Percentiles rank a stretch among this genome's conserved stretches.
phyloP scores from a whole-genome alignment of 2,888 invertebrate genomes.

The Tetragonisca angustula region DNA sequence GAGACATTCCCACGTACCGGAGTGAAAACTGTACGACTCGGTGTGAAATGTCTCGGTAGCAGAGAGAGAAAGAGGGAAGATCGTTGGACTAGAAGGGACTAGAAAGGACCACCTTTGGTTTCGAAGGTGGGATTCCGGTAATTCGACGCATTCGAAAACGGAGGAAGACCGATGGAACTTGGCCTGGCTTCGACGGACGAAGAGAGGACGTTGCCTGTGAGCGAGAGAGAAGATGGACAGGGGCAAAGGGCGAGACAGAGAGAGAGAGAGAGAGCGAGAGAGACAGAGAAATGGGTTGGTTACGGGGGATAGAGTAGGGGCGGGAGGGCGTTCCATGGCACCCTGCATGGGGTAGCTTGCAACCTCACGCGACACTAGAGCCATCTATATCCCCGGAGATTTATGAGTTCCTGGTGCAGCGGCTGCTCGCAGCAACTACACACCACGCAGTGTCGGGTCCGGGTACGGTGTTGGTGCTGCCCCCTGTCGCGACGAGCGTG shows the following conservation, averaged over 20 bases:
- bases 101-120: conserved; percentile 62
- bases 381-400: conserved; percentile 84
- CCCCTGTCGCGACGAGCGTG: conserved; percentile 82
- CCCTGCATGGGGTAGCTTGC: conserved; percentile 84
- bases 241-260: conserved; percentile 15
- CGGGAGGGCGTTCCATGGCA: conserved; percentile 80
- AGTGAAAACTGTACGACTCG: background rate
- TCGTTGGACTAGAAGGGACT: conserved; percentile 18
- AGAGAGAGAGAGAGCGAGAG: conserved; percentile 43
- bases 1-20: conserved; percentile 3
- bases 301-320: conserved; percentile 74
- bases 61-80: background rate
- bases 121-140: conserved; percentile 79
- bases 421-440: conserved; percentile 81
- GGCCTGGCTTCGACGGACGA: background rate
- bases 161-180: conserved; percentile 47
- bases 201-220: background rate
- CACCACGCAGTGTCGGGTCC: conserved; percentile 77
- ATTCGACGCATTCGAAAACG: conserved; percentile 76
- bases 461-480: conserved; percentile 74
- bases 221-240: background rate
- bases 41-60: conserved; percentile 26
- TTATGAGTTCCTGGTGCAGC: conserved; percentile 83
- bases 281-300: conserved; percentile 68
- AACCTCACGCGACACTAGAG: conserved; percentile 83